phyloP scores from a whole-genome alignment of 2,113 vertebrate genomes.

The Ranitomeya imitator region DNA sequence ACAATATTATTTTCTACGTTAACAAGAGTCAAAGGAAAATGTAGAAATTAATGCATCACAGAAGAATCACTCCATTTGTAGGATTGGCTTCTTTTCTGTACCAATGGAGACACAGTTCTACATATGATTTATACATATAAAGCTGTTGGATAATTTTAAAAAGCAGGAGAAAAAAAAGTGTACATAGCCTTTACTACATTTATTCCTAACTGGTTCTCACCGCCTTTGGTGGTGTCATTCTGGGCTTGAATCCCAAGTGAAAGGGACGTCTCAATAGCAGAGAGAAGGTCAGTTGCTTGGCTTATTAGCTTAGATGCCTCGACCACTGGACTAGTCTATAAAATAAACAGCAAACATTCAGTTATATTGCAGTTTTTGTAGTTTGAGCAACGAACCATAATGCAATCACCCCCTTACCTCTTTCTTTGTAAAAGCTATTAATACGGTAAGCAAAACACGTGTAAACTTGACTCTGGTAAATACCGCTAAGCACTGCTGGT shows the following conservation, averaged over 20 bases:
- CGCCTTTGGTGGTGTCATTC: slow-evolving; percentile 98
- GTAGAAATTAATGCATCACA: neutral
- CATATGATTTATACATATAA: neutral
- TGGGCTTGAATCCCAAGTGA: slow-evolving; percentile 95
- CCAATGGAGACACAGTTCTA: neutral
- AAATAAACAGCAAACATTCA: slow-evolving; percentile 58
- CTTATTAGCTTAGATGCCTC: slow-evolving; percentile 96
- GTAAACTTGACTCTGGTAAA: slow-evolving; percentile 95
- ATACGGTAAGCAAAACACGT: slow-evolving; percentile 84
- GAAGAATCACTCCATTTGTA: neutral
- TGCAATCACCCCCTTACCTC: slow-evolving; percentile 74
- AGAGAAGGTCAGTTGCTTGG: slow-evolving; percentile 91
- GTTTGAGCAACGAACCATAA: neutral
- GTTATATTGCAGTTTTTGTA: neutral
- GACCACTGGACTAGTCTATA: slow-evolving; percentile 89
- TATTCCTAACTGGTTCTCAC: slow-evolving; percentile 65
- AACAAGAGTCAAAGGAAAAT: neutral
- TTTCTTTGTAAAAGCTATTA: slow-evolving; percentile 94
- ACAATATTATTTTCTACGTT: neutral
- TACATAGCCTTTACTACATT: neutral
- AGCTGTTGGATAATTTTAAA: neutral
- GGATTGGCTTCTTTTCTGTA: neutral
- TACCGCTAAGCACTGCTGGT: slow-evolving; percentile 90
- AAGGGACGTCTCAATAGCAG: slow-evolving; percentile 90
- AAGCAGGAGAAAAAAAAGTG: neutral